These are phyloP conservation scores for Sminthopsis crassicaudata DNA, from an alignment of 2,113 vertebrate species.

Conservation along the genomic window DNA sequence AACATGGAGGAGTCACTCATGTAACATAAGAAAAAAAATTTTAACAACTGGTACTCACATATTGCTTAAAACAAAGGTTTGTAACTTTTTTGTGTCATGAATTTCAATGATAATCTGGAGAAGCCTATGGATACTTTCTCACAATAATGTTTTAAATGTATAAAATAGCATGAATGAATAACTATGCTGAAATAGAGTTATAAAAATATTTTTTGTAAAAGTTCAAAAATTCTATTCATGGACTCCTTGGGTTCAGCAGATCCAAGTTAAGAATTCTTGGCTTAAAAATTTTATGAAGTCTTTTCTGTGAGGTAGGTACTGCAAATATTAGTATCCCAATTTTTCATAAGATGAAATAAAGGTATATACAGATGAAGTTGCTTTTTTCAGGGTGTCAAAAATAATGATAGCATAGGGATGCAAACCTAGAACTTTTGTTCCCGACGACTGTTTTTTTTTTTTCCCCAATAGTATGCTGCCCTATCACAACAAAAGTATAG, in stretches of 20 bases:
- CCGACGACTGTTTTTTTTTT: background rate
- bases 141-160: background rate
- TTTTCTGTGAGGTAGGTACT: background rate
- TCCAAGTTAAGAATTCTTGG: background rate
- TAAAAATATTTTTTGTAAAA: background rate
- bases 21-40: background rate
- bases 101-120: background rate
- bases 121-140: background rate
- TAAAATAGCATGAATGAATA: background rate
- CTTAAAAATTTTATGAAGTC: background rate
- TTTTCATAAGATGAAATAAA: background rate
- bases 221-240: background rate
- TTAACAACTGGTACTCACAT: background rate
- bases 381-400: background rate
- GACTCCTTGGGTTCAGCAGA: background rate
- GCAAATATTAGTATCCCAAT: background rate
- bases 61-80: background rate
- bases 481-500: background rate
- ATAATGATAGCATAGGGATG: background rate
- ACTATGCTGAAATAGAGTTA: background rate
- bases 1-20: background rate
- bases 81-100: background rate
- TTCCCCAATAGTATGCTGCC: background rate
- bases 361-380: background rate
- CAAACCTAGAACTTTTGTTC: background rate